A percentile compares a stretch with the other conserved stretches of the same genome.
Conservation (phyloP, 1,140 invertebrate genomes). For the Heliothis virescens region DNA sequence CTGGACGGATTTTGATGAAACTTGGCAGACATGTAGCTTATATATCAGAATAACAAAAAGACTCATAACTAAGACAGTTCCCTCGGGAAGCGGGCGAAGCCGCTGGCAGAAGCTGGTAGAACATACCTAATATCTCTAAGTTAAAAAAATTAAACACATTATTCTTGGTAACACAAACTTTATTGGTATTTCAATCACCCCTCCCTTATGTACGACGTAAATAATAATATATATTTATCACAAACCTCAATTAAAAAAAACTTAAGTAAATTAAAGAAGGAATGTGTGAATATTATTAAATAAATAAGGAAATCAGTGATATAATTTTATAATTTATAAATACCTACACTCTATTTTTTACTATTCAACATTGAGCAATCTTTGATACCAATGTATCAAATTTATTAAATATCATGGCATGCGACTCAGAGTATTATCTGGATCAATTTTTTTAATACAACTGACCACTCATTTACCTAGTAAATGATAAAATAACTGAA, state of each 20-base stretch:
- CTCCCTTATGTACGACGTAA: constrained; percentile 25
- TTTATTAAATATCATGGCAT: not conserved
- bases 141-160: not conserved
- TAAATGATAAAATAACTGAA: too few relatives aligned
- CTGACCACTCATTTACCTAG: too few relatives aligned
- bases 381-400: not conserved
- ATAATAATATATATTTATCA: not conserved
- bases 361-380: constrained; percentile 24
- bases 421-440: too few relatives aligned
- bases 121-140: not conserved
- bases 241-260: too few relatives aligned
- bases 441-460: too few relatives aligned
- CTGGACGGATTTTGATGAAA: too few relatives aligned
- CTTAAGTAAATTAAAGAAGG: not conserved
- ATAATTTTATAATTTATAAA: not conserved
- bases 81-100: too few relatives aligned
- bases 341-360: not conserved
- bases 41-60: too few relatives aligned
- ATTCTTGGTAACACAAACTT: constrained; percentile 20
- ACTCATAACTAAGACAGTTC: too few relatives aligned
- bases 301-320: constrained; percentile 1
- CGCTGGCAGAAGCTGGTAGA: too few relatives aligned
- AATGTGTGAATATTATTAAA: constrained; percentile 27
- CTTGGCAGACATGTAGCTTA: too few relatives aligned
- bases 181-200: constrained; percentile 15